Evolutionary conservation across 2,888 invertebrate species (phyloP), one percentile per base, ranked within the genome.

Genomic region (Aphodius sticticus): DNA sequence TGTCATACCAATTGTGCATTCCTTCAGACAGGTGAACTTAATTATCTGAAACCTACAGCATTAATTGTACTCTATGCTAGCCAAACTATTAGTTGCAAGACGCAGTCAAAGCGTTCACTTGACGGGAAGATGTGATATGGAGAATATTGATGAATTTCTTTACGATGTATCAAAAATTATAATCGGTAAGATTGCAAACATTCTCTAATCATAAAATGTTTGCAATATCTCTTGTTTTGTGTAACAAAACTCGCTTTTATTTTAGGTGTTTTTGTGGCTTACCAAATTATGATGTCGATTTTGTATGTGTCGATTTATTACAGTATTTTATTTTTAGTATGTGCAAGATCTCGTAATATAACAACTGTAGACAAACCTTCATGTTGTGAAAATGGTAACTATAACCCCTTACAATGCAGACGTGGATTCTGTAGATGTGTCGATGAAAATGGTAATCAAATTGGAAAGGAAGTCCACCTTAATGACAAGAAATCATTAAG

Each of bases 331-430:
- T 4, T 77, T 77, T 12, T 87, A 94, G 94, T 93, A 87, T 95
- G 94, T 85, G 93, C 93, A 0, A 87, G 91, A 85, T 91, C 93
- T 0, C 86, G 89, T 2, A 83, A 92, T 7, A 88, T 93, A 87
- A 84, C 86, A 0, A 86, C 88, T 75, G 84, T 86, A 16, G 81
- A 81, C n/a, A 88, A 90, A 0, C 94, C 94, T 0, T 87, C 89
- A 0, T 95, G 94, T 85, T 92, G 92, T 83, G 84, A 86, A 6
- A 93, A 93, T 86, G 95, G 95, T 14, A 94, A 93, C 86, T 95
- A 92, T 85, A 88, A 92, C 77, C 84, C 85, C 5, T 89, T 92
- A 76, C 94, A 94, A 85, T 94, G 93, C 85, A 90, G 92, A 6
- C 90, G 92, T 1, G 92, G 92, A 0, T 82, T 88, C 38, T 94